These are phyloP conservation scores for Heliconius eleuchia DNA, from an alignment of 1,140 invertebrate species.

Conservation along the genomic window DNA sequence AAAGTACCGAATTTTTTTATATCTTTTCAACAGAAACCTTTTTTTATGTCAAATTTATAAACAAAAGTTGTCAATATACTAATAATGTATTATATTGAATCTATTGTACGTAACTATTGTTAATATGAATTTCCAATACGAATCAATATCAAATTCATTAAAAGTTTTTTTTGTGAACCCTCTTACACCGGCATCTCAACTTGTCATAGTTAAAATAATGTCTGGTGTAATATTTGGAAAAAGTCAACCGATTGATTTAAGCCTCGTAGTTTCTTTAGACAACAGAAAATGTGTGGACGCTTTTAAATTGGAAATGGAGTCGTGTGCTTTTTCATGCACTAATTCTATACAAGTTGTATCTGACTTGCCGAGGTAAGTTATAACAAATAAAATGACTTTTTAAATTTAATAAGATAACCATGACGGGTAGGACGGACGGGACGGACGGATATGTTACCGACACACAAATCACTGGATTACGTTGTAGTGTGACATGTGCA, in stretches of 20 bases:
- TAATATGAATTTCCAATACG: conserved; percentile 62
- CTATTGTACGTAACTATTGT: background rate
- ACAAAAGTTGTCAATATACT: conserved; percentile 5
- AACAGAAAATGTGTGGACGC: conserved; percentile 50
- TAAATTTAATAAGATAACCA: background rate
- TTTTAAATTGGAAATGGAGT: conserved; percentile 56
- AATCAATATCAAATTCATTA: conserved; percentile 44
- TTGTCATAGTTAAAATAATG: conserved; percentile 60
- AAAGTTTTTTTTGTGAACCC: conserved; percentile 67
- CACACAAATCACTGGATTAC: background rate
- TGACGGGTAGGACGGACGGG: background rate
- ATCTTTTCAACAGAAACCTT: no score
- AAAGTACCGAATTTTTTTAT: background rate
- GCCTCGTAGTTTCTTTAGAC: conserved; percentile 62
- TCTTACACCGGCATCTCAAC: conserved; percentile 49
- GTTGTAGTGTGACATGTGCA: no score
- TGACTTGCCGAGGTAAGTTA: conserved; percentile 57
- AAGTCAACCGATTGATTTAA: conserved; percentile 58
- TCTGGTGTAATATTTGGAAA: conserved; percentile 59
- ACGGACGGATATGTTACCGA: background rate
- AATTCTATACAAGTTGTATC: conserved; percentile 57
- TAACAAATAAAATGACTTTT: background rate
- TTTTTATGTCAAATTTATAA: background rate
- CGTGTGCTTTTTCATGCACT: conserved; percentile 58
- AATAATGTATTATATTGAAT: background rate